Evolutionary conservation across 2,888 invertebrate species (phyloP), one percentile per base, ranked within the genome.

Genomic region (Abrostola tripartita): DNA sequence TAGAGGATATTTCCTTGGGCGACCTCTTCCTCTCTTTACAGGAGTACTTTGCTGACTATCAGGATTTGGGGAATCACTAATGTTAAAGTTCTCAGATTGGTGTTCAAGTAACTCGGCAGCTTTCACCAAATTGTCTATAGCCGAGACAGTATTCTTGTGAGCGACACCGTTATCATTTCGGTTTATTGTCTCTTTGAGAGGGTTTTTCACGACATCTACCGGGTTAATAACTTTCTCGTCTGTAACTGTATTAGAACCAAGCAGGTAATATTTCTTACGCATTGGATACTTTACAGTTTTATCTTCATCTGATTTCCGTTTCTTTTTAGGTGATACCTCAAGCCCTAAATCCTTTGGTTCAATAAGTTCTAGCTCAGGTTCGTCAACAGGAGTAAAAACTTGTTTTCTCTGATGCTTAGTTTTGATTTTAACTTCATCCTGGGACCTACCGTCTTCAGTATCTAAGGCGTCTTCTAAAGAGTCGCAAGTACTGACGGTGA

Each of bases 381-480:
- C 85, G 47, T 92, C 92, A 4, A 95, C 94, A 0, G 95, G 93
- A 37, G 92, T 94, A 36, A 95, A 80, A 37, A 95, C 93, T 82
- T 95, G 95, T 83, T 95, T 95, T 72, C 95, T 87, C 74, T 92
- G 94, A 84, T 95, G 95, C 81, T 92, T 94, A 37, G 83, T 88
- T 82, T 94, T 94, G 42, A 65, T 76, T 84, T 88, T 93, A 8
- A 68, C 68, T 52, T 91, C 91, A 64, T 93, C 92, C 62, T 84
- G 86, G 10, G 78, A 72, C 72, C 89, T 92, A 0, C 57, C 63
- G 12, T 90, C 92, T 42, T 88, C 87, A 10, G 83, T 60, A 53
- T 92, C 91, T 47, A 88, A 60, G 7, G 84, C 71, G 37, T 92
- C 91, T 76, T 91, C 92, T 38, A 89, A 58, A n/a, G 91, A 89